These are phyloP conservation scores for Syngnathus floridae DNA, from an alignment of 2,113 vertebrate genomes.

Conservation along the genomic window DNA sequence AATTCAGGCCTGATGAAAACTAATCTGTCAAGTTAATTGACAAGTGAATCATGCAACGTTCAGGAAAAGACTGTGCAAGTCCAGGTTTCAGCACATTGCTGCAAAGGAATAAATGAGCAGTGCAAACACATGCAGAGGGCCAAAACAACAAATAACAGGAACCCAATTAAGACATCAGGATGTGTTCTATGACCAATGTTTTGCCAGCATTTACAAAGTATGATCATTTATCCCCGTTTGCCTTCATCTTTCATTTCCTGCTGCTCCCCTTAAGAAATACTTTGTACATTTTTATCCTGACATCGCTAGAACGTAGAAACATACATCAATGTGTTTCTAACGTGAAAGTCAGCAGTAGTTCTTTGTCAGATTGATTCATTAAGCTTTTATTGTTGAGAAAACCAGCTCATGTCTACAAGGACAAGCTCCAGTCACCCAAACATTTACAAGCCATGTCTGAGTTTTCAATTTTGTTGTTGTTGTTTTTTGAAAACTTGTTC, in stretches of 20 bases:
- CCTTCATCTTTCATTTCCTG: conserved; percentile 19
- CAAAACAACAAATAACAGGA: conserved; percentile 3
- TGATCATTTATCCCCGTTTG: conserved; percentile 4
- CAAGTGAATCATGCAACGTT: not conserved
- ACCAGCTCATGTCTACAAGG: not conserved
- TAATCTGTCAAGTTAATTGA: not conserved
- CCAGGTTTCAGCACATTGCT: not conserved
- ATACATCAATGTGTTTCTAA: conserved; percentile 12
- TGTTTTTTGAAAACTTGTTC: conserved; percentile 9
- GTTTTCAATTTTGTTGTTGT: not conserved
- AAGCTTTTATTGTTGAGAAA: conserved; percentile 38
- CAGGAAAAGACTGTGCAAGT: not conserved
- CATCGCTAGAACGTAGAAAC: conserved; percentile 13
- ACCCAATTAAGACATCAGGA: conserved; percentile 5
- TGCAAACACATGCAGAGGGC: not conserved
- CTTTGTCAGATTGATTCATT: conserved; percentile 53
- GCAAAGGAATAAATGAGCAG: not conserved
- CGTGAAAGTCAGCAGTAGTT: conserved; percentile 48
- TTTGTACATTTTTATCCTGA: conserved; percentile 16
- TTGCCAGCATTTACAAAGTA: conserved; percentile 24
- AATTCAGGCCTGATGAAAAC: not conserved
- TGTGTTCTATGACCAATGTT: not conserved
- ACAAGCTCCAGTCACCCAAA: not conserved
- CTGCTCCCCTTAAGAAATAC: conserved; percentile 6
- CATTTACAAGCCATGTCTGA: not conserved